Evolutionary conservation across 2,113 vertebrate species (phyloP).

Genomic region (Antechinus flavipes): DNA sequence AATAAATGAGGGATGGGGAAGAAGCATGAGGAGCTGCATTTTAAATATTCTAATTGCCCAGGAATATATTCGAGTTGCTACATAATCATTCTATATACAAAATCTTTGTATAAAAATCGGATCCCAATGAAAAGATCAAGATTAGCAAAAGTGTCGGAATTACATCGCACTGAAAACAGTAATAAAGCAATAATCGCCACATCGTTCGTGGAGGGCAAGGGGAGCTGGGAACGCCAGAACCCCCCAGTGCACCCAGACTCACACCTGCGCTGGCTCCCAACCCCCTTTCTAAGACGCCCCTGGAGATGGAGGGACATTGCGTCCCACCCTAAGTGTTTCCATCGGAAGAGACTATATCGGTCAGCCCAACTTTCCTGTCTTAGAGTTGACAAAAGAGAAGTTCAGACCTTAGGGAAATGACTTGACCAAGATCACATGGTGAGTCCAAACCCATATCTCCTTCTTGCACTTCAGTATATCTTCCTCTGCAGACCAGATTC

Average conservation of each 20-base stretch:
- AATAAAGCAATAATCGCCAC: conserved; percentile 47
- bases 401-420: background rate
- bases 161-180: conserved; percentile 73
- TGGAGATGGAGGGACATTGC: background rate
- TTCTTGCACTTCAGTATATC: background rate
- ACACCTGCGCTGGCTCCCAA: background rate
- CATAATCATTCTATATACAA: conserved; percentile 74
- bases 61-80: conserved; percentile 56
- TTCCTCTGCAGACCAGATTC: background rate
- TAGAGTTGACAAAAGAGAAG: background rate
- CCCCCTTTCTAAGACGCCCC: background rate
- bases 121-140: conserved; percentile 70
- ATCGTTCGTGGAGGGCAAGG: background rate
- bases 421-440: background rate
- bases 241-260: background rate
- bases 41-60: conserved; percentile 72
- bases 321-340: background rate
- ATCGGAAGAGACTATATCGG: background rate
- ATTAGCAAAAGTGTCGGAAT: conserved; percentile 68
- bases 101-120: conserved; percentile 65
- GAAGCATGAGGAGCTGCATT: conserved; percentile 61
- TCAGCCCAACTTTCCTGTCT: background rate
- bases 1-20: conserved; percentile 70
- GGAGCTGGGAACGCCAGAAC: rapidly evolving
- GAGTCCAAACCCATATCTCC: background rate